Evolutionary conservation across 2,113 vertebrate genomes (phyloP).

Genomic region (Manacus vitellinus): DNA sequence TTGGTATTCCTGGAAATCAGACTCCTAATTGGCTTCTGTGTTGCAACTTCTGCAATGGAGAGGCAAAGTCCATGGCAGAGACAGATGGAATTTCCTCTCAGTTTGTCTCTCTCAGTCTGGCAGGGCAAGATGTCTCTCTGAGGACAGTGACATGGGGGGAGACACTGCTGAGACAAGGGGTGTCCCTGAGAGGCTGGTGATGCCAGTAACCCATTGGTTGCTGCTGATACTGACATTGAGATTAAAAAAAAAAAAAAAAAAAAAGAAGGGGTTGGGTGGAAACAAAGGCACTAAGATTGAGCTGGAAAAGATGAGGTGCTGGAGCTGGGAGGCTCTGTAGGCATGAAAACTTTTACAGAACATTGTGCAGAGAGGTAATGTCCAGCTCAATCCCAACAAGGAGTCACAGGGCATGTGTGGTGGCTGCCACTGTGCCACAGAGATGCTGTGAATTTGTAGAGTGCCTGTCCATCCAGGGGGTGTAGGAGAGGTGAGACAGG

Average conservation of each 20-base stretch:
- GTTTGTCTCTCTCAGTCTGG: no score
- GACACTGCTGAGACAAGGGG: neutral
- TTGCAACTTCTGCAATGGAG: neutral
- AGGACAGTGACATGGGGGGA: neutral
- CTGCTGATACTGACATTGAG: neutral
- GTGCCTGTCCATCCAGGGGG: neutral
- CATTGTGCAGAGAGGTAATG: neutral
- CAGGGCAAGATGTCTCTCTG: neutral
- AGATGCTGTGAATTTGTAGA: neutral
- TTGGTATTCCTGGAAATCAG: neutral
- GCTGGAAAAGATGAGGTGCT: neutral
- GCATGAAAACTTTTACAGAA: neutral
- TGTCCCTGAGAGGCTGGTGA: neutral
- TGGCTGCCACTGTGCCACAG: neutral
- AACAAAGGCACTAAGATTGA: neutral
- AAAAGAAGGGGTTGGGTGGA: rapidly evolving
- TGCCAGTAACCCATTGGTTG: neutral
- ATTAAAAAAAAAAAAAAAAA: neutral
- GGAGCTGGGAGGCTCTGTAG: neutral
- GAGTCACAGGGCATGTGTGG: neutral
- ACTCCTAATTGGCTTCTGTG: neutral
- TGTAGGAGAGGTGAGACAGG: neutral
- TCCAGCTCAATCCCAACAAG: neutral
- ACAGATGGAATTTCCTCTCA: neutral
- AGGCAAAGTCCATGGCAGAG: neutral